Evolutionary conservation across 1,140 invertebrate species (phyloP), one percentile per base, ranked within the genome.

Genomic region (Teleogryllus occipitalis): DNA sequence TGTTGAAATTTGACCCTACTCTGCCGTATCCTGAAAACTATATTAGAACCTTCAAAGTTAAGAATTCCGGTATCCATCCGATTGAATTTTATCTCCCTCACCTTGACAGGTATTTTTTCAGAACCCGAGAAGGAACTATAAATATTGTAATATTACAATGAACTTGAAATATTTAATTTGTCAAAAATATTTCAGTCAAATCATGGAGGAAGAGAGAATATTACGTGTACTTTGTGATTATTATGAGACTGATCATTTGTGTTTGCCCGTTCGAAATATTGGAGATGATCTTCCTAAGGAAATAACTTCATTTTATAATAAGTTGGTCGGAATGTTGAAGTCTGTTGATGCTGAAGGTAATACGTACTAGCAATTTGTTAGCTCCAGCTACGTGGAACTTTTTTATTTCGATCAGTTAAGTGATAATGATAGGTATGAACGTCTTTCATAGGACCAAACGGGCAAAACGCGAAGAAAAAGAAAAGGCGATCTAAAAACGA

Each of bases 61-160:
- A 85, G 81, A 89, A 88, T 82, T 21, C 81, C 5, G 83, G 84
- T 48, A 18, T 81, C 22, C 84, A 83, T 79, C 84, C 87, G 0
- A 80, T 89, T 0, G 86, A 88, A 82, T 83, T 86, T 73, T 87
- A 83, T 77, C 88, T 88, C 83, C 81, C 85, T 47, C 86, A 88
- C 81, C 84, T 88, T 47, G 85, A 87, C 81, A 76, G 83, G 87
- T 87, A 80, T 80, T 80, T 14, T 65, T 7, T 7, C 2, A 7
- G 10, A 65, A 65, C 18, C 10, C 2, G 10, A 7, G 54, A 39
- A 39, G 27, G 27, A 39, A 39, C 5, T 39, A 39, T 39, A 5
- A 39, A 39, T 39, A 39, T 39, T 39, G 27, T 39, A 39, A 39
- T 39, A 39, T 1, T 39, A 5, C 27, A 39, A 39, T 2, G 27